A percentile compares a stretch with the other conserved stretches of the same genome.
Evolutionary conservation across 2,113 vertebrate genomes (phyloP).

Genomic region (Ctenomys sociabilis): DNA sequence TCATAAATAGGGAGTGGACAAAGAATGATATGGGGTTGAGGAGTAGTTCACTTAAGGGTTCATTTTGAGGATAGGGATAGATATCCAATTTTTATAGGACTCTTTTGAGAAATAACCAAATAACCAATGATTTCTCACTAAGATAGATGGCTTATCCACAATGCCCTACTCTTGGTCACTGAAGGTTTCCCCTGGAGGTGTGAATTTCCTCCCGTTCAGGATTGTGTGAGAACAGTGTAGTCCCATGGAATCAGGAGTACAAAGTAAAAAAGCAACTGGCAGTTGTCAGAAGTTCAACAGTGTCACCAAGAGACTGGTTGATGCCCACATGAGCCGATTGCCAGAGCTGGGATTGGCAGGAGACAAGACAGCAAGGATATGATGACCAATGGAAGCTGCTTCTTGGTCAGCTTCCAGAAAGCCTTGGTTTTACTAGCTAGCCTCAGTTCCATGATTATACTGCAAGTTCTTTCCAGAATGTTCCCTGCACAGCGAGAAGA

Average conservation of each 20-base stretch:
- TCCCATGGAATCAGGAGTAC: not conserved
- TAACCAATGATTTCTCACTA: not conserved
- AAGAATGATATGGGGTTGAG: not conserved
- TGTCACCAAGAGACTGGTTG: not conserved
- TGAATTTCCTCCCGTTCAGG: not conserved
- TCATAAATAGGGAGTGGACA: not conserved
- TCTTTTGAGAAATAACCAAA: not conserved
- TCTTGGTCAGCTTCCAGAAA: not conserved
- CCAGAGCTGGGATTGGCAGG: not conserved
- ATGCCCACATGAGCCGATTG: not conserved
- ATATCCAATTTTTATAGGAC: not conserved
- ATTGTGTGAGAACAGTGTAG: not conserved
- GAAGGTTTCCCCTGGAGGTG: not conserved
- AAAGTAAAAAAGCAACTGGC: not conserved
- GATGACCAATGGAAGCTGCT: not conserved
- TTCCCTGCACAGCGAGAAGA: not conserved
- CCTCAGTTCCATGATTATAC: not conserved
- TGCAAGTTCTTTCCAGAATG: not conserved
- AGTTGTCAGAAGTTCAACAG: not conserved
- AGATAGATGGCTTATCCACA: not conserved
- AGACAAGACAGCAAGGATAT: not conserved
- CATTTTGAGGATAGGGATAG: not conserved
- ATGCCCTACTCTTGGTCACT: not conserved
- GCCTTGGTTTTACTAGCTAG: not conserved
- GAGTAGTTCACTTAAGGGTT: not conserved